A percentile compares a stretch with the other conserved stretches of the same genome.
Evolutionary conservation across 1,140 invertebrate species (phyloP).

Genomic region (Lethrus apterus): DNA sequence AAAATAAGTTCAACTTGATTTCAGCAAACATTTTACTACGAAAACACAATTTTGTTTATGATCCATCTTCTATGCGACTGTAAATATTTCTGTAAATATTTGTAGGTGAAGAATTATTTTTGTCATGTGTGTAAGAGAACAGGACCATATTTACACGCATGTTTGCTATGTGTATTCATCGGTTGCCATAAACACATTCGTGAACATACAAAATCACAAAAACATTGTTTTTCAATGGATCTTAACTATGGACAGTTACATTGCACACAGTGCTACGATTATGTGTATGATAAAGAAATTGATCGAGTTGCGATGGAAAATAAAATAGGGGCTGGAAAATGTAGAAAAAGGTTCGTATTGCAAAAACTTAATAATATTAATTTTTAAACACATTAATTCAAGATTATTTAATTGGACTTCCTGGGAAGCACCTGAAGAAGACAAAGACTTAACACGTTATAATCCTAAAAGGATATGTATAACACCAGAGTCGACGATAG

Average conservation of each 20-base stretch:
- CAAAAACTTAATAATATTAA: background rate
- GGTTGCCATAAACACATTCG: slow-evolving; percentile 85
- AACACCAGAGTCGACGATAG: slow-evolving; percentile 75
- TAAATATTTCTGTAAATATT: slow-evolving; percentile 29
- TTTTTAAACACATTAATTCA: background rate
- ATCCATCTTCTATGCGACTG: slow-evolving; percentile 2
- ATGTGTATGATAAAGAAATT: slow-evolving; percentile 51
- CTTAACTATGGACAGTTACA: slow-evolving; percentile 83
- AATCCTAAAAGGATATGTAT: slow-evolving; percentile 69
- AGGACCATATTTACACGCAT: slow-evolving; percentile 75
- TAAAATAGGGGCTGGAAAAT: slow-evolving; percentile 34
- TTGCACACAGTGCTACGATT: slow-evolving; percentile 87
- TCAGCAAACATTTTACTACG: too few relatives aligned
- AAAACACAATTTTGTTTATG: too few relatives aligned
- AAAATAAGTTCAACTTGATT: too few relatives aligned
- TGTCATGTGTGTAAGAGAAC: slow-evolving; percentile 71
- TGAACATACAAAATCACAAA: slow-evolving; percentile 65
- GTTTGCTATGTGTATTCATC: slow-evolving; percentile 87
- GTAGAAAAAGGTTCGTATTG: slow-evolving; percentile 27
- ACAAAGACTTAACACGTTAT: slow-evolving; percentile 59
- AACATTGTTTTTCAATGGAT: slow-evolving; percentile 80
- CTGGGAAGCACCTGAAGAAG: slow-evolving; percentile 73
- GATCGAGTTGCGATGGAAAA: slow-evolving; percentile 46
- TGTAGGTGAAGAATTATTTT: slow-evolving; percentile 63
- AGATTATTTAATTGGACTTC: slow-evolving; percentile 39